Evolutionary conservation across 2,113 vertebrate genomes (phyloP), one percentile per base, ranked within the genome.

Genomic region (Eudorcas thomsonii): DNA sequence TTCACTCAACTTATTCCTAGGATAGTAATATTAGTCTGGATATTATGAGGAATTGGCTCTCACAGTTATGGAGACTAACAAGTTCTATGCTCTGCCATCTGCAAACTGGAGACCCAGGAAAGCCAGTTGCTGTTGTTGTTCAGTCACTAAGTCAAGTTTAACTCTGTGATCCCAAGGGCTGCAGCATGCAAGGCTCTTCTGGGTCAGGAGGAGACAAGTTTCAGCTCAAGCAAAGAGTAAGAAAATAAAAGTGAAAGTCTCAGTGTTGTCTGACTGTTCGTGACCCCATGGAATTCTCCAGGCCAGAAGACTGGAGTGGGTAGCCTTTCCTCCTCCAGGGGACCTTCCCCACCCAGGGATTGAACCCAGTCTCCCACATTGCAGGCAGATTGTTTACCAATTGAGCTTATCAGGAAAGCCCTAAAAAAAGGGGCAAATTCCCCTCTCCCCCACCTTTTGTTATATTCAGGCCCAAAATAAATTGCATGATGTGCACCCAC

Each of bases 131-230:
- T 23, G 21, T 6, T 74, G 23, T 77, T 43, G 39, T 77, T 77
- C 71, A 43, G 71, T 43, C 0, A 1, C 39, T 15, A 77, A 77
- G 23, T 43, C 23, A 43, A 6, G 10, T 6, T 74, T 0, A 0
- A 23, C 71, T 43, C 23, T 77, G 71, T 0, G 12, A 43, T 2
- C 71, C 23, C 12, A 43, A 43, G 23, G 39, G 12, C 71, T 43
- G 36, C 36, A 43, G 36, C 12, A 7, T 25, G 71, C 36, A 43
- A 77, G 36, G 39, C 36, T 77, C 23, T 26, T 77, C 23, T 7
- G 71, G 48, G 48, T 2, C 48, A 0, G 10, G 48, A 48, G 48
- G 12, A 48, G 48, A 48, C 48, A 48, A 48, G 11, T 48, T 48
- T 48, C 48, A 48, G 10, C 48, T 48, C 48, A 48, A 48, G 48